These are phyloP conservation scores for Podarcis muralis DNA, from an alignment of 2,113 vertebrate species.

Conservation along the genomic window DNA sequence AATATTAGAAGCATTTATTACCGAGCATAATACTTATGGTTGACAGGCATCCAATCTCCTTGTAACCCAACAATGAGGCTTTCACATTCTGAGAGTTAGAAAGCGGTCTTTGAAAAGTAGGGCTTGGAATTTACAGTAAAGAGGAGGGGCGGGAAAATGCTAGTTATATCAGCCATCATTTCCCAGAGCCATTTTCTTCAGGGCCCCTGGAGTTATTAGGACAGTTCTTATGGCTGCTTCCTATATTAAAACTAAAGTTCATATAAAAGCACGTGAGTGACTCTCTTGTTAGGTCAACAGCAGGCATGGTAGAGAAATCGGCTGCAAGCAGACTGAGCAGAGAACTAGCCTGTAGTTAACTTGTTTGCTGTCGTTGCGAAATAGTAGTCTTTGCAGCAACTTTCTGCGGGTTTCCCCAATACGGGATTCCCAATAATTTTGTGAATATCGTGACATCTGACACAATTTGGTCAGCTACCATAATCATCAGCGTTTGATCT, in stretches of 20 bases:
- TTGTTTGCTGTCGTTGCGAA: too few relatives aligned
- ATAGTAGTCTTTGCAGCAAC: too few relatives aligned
- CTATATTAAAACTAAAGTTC: background rate
- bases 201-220: background rate
- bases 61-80: slow-evolving; percentile 15
- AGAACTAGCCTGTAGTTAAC: too few relatives aligned
- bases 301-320: too few relatives aligned
- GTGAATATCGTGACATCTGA: too few relatives aligned
- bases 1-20: slow-evolving; percentile 32
- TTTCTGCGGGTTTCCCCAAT: too few relatives aligned
- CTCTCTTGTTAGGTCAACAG: background rate
- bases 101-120: background rate
- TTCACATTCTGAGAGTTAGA: slow-evolving; percentile 19
- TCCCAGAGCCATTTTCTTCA: background rate
- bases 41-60: slow-evolving; percentile 7
- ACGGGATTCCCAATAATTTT: too few relatives aligned
- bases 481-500: too few relatives aligned
- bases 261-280: background rate
- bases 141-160: background rate
- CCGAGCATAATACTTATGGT: slow-evolving; percentile 17
- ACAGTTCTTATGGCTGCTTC: background rate
- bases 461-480: too few relatives aligned
- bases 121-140: background rate
- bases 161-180: background rate
- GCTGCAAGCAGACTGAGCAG: too few relatives aligned